Evolutionary conservation across 2,888 invertebrate species (phyloP).

Genomic region (Zelleria hepariella): DNA sequence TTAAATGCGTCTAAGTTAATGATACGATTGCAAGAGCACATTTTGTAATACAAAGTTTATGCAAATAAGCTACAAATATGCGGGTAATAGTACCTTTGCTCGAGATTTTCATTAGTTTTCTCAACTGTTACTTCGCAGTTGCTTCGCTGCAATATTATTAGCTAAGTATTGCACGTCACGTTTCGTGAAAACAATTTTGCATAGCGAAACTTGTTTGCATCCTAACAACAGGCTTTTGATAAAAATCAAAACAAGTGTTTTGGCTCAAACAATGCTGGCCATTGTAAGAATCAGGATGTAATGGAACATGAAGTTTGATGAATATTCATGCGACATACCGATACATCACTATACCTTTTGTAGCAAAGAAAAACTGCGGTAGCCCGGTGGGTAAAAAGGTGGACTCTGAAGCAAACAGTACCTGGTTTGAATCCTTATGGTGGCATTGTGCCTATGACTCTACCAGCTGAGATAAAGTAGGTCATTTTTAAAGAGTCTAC

Average conservation of each 20-base stretch:
- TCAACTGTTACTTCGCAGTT: not conserved
- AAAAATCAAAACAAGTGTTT: not conserved
- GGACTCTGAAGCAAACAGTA: too few species aligned
- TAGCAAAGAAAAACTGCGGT: too few species aligned
- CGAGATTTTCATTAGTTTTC: not conserved
- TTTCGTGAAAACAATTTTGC: not conserved
- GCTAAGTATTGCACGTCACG: not conserved
- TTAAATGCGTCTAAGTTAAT: not conserved
- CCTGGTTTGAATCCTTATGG: too few species aligned
- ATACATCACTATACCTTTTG: too few species aligned
- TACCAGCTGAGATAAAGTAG: too few species aligned
- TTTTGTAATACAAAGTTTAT: not conserved
- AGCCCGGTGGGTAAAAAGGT: too few species aligned
- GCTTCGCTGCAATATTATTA: not conserved
- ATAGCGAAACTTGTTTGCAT: not conserved
- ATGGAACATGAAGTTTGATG: not conserved
- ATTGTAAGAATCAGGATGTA: not conserved
- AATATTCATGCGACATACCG: not conserved
- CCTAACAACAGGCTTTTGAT: not conserved
- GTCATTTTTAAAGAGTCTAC: too few species aligned
- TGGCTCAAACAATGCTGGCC: not conserved
- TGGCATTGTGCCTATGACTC: too few species aligned
- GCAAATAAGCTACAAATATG: not conserved
- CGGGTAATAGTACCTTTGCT: not conserved
- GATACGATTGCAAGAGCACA: not conserved